These are phyloP conservation scores for Gonocerus acuteangulatus DNA, from an alignment of 2,888 invertebrate species.

Conservation along the genomic window DNA sequence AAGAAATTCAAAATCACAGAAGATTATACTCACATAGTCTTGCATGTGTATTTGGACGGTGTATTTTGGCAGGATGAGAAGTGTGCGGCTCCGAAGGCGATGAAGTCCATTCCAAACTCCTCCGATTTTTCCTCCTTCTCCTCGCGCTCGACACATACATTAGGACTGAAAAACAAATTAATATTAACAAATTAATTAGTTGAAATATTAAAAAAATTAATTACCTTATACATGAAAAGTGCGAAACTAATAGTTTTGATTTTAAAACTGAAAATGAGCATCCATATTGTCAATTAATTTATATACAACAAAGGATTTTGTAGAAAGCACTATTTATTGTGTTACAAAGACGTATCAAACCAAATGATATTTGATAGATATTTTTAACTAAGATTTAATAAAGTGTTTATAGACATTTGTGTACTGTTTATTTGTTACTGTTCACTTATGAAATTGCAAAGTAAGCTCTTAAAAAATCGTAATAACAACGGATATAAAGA, in stretches of 20 bases:
- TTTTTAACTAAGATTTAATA: no score
- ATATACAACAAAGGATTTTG: no score
- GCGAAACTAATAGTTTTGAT: not conserved
- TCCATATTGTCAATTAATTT: no score
- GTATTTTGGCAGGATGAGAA: slow-evolving; percentile 48
- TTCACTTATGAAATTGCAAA: no score
- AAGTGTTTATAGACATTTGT: no score
- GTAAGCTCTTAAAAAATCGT: no score
- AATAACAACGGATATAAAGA: no score
- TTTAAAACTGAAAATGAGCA: not conserved
- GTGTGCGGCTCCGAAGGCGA: slow-evolving; percentile 46
- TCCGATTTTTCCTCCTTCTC: slow-evolving; percentile 44
- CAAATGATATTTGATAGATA: no score
- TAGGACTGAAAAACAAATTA: slow-evolving; percentile 46
- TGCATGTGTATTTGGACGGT: slow-evolving; percentile 48
- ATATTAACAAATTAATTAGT: not conserved
- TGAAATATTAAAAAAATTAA: not conserved
- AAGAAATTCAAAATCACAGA: not conserved
- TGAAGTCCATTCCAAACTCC: slow-evolving; percentile 41
- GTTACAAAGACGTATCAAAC: no score
- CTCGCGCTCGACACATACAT: slow-evolving; percentile 56
- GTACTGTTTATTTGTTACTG: no score
- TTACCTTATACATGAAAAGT: not conserved
- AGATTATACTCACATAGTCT: slow-evolving; percentile 47
- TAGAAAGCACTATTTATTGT: no score